Percentiles rank a stretch among this genome's conserved stretches.
These are phyloP conservation scores for Marisa cornuarietis DNA, from an alignment of 1,140 invertebrate genomes.

Conservation along the genomic window DNA sequence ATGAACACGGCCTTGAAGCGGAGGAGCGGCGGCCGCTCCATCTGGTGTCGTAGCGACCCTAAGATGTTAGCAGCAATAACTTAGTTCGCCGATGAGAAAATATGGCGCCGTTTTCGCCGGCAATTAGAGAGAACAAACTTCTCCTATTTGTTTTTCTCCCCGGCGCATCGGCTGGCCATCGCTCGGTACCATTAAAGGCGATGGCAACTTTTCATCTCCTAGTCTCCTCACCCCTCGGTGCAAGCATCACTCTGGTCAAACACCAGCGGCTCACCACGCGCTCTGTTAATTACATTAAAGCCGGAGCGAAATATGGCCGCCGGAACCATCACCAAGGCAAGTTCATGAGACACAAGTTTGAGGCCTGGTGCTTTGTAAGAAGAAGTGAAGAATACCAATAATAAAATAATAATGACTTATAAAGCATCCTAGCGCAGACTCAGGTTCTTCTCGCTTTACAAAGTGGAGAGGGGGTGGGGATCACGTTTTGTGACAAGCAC, in stretches of 20 bases:
- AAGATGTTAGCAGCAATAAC: neutral
- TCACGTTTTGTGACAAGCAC: too few relatives aligned
- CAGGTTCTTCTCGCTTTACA: too few relatives aligned
- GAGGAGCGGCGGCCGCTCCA: neutral
- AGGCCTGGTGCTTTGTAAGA: too few relatives aligned
- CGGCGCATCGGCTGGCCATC: neutral
- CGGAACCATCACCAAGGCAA: neutral
- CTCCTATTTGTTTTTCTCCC: constrained; percentile 20
- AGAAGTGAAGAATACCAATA: too few relatives aligned
- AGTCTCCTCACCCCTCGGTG: neutral
- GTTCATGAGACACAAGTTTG: too few relatives aligned
- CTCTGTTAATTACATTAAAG: constrained; percentile 22
- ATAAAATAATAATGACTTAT: too few relatives aligned
- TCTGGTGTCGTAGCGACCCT: constrained; percentile 5
- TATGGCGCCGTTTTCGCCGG: constrained; percentile 15
- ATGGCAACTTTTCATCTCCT: constrained; percentile 23
- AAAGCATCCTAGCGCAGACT: too few relatives aligned
- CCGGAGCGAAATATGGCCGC: constrained; percentile 18
- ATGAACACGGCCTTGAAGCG: too few relatives aligned
- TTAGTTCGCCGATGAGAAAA: neutral
- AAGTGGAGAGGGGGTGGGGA: too few relatives aligned
- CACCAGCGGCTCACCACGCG: neutral
- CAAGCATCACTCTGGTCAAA: neutral
- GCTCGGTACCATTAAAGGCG: constrained; percentile 13
- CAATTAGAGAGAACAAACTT: constrained; percentile 26